Conservation (phyloP, 1,140 invertebrate genomes). For the Papilio glaucus region DNA sequence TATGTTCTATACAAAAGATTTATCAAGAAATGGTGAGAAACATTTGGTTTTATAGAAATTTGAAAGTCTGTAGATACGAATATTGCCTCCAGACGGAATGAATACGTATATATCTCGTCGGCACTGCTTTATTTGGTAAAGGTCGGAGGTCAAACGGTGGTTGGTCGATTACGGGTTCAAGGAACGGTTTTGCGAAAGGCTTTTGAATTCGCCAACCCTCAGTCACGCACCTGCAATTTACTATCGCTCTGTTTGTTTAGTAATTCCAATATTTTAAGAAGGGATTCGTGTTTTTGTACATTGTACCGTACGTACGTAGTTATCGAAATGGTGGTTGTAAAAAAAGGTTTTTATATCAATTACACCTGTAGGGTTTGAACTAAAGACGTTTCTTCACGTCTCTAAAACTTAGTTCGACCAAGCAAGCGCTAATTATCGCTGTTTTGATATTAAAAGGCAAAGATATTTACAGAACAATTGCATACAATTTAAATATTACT, state of each 20-base stretch:
- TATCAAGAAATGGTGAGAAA: neutral
- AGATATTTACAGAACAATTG: neutral
- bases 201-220: conserved; percentile 35
- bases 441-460: neutral
- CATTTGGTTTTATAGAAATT: neutral
- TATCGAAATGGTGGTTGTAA: neutral
- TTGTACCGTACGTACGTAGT: no score
- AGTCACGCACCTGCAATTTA: conserved; percentile 10
- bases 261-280: conserved; percentile 12
- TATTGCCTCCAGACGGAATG: conserved; percentile 39
- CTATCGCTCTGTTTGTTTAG: conserved; percentile 9
- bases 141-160: conserved; percentile 67
- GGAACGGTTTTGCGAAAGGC: conserved; percentile 47
- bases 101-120: conserved; percentile 49
- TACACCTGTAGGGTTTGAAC: neutral
- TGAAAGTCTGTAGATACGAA: neutral
- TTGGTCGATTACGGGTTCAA: conserved; percentile 66
- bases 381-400: no score
- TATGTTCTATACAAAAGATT: no score
- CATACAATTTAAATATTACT: no score
- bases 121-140: conserved; percentile 50
- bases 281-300: conserved; percentile 16
- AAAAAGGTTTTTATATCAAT: no score
- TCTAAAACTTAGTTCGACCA: neutral
- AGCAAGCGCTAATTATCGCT: neutral